These are phyloP conservation scores for Apis dorsata DNA, from an alignment of 1,140 invertebrate species.

Conservation along the genomic window DNA sequence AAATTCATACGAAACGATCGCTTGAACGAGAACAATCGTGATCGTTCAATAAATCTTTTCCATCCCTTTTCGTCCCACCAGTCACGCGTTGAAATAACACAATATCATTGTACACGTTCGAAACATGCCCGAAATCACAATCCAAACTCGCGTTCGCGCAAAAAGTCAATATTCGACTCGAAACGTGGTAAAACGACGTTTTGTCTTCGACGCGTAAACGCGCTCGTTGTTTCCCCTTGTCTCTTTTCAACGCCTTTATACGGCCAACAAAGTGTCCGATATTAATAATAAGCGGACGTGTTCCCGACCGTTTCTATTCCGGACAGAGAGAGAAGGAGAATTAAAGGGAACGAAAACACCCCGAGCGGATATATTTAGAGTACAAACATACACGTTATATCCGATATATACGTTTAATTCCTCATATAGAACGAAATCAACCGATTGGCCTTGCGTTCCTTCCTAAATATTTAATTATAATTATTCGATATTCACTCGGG, in stretches of 20 bases:
- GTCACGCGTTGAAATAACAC: neutral
- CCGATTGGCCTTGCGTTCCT: neutral
- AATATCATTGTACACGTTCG: neutral
- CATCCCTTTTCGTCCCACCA: neutral
- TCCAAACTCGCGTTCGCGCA: neutral
- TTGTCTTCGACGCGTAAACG: neutral
- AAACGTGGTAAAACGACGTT: neutral
- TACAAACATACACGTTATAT: constrained; percentile 20
- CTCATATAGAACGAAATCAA: neutral
- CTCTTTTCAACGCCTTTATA: neutral
- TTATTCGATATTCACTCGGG: constrained; percentile 24
- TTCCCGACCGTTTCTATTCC: neutral
- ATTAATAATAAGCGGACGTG: neutral
- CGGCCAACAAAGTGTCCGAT: neutral
- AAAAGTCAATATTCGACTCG: constrained; percentile 1
- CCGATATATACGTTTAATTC: constrained; percentile 24
- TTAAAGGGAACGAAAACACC: constrained; percentile 1
- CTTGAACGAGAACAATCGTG: neutral
- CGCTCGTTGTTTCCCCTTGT: neutral
- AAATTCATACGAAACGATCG: constrained; percentile 2
- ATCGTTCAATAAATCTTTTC: neutral
- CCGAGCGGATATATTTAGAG: neutral
- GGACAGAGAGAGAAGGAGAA: neutral
- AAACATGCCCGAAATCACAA: neutral
- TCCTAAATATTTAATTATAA: constrained; percentile 44